Evolutionary conservation across 2,113 vertebrate species (phyloP).

Genomic region (Oceanites oceanicus): DNA sequence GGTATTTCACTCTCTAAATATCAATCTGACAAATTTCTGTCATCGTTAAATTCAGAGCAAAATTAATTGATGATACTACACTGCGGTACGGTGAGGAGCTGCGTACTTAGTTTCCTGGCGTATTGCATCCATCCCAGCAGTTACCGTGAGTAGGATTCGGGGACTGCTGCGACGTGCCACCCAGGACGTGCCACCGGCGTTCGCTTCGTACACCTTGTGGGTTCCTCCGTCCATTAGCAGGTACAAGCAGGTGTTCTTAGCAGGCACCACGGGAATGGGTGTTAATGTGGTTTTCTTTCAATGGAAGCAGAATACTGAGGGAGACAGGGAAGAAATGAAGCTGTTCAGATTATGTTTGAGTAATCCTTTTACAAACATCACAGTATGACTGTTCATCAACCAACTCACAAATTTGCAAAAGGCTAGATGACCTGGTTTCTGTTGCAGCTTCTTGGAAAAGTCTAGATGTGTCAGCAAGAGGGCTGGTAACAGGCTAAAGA

Average conservation of each 20-base stretch:
- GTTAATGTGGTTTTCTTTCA: no score
- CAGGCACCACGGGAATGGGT: background rate
- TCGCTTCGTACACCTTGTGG: fast-evolving
- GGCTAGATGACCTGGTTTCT: background rate
- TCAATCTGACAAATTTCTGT: background rate
- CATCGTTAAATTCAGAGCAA: fast-evolving
- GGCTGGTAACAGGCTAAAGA: background rate
- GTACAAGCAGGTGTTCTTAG: no score
- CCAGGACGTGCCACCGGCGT: background rate
- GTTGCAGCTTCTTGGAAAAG: background rate
- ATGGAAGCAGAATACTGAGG: background rate
- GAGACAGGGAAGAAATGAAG: no score
- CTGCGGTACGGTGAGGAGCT: fast-evolving
- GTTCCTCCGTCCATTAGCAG: fast-evolving
- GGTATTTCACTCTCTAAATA: background rate
- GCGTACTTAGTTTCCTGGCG: fast-evolving
- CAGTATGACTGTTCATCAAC: background rate
- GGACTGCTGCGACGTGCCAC: background rate
- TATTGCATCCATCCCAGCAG: fast-evolving
- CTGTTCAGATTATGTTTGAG: fast-evolving
- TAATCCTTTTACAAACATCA: fast-evolving
- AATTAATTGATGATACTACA: fast-evolving
- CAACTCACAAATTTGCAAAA: background rate
- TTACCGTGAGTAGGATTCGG: fast-evolving
- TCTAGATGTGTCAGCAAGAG: background rate